phyloP scores from a whole-genome alignment of 2,888 invertebrate species.

The Leptopterna dolabrata region DNA sequence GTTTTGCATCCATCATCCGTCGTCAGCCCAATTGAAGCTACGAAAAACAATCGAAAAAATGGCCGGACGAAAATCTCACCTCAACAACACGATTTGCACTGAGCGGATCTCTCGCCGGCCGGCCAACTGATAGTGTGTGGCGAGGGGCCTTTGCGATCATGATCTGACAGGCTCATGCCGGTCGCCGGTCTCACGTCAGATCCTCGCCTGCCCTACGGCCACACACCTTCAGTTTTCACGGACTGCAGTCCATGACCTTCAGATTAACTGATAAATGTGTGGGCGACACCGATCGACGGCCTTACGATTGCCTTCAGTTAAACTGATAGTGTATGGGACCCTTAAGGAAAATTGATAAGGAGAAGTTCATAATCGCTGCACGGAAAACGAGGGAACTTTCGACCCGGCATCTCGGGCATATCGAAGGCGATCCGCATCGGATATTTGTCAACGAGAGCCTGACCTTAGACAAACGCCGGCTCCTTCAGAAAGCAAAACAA shows the following conservation, averaged over 20 bases:
- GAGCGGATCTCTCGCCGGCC: neutral
- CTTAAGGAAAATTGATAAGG: no score
- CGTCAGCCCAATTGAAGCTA: conserved; percentile 15
- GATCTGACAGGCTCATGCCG: neutral
- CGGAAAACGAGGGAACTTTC: no score
- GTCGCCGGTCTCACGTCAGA: conserved; percentile 17
- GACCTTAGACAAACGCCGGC: no score
- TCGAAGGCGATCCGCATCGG: no score
- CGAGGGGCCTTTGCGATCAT: conserved; percentile 11
- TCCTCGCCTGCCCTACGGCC: conserved; percentile 35
- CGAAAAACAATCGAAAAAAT: neutral
- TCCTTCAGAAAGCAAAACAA: no score
- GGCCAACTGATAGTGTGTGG: conserved; percentile 10
- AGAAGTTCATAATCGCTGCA: no score
- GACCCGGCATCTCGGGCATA: no score
- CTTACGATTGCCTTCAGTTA: conserved; percentile 39
- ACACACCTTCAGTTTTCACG: conserved; percentile 25
- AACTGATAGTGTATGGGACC: conserved; percentile 25
- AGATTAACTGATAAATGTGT: conserved; percentile 20
- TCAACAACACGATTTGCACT: neutral
- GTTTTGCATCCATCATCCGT: neutral
- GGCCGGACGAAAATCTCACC: neutral
- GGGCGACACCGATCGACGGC: conserved; percentile 18
- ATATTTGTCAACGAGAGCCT: no score
- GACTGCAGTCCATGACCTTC: conserved; percentile 22